These are phyloP conservation scores for Corythornis leucogaster DNA, from an alignment of 2,797 vertebrate genomes.

Conservation along the genomic window DNA sequence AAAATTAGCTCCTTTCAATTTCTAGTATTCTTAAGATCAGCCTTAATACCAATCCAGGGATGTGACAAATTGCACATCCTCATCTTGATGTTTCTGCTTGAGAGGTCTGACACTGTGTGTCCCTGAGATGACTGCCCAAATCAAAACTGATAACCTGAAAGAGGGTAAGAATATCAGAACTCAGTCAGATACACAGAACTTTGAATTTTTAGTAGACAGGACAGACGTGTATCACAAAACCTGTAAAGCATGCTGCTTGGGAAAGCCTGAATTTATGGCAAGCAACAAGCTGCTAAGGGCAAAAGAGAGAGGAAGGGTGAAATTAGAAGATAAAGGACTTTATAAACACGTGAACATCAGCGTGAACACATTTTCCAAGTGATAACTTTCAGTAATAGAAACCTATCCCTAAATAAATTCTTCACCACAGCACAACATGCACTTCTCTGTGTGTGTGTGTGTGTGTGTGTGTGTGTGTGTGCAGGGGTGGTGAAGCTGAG, in stretches of 20 bases:
- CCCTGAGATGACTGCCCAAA: neutral
- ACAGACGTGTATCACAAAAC: neutral
- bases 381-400: slow-evolving; percentile 67
- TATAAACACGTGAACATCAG: slow-evolving; percentile 49
- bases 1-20: neutral
- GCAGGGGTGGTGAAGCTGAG: slow-evolving; percentile 19
- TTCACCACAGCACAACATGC: slow-evolving; percentile 37
- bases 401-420: slow-evolving; percentile 54
- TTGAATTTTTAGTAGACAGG: neutral
- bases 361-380: slow-evolving; percentile 26
- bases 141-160: neutral
- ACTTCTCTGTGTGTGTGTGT: neutral
- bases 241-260: neutral
- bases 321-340: slow-evolving; percentile 67
- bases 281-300: slow-evolving; percentile 10
- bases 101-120: neutral
- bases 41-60: neutral
- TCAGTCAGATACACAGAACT: neutral
- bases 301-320: slow-evolving; percentile 50
- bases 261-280: neutral
- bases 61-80: neutral
- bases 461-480: neutral
- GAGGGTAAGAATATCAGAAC: neutral
- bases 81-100: neutral
- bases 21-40: neutral